phyloP scores from a whole-genome alignment of 2,113 vertebrate genomes.

The Gambusia affinis region DNA sequence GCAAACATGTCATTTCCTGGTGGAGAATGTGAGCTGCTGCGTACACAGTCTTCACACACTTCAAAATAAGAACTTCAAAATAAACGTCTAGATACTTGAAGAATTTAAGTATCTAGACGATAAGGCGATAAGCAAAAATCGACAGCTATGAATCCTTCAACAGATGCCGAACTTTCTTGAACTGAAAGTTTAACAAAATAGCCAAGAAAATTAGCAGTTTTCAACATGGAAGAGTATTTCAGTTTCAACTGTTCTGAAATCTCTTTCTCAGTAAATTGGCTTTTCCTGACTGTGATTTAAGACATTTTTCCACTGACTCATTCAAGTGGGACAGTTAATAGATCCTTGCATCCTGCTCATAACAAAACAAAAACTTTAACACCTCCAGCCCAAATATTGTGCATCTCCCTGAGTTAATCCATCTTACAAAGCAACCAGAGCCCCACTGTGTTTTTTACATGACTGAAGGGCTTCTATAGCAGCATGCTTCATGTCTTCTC shows the following conservation, averaged over 20 bases:
- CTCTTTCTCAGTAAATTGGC: slow-evolving; percentile 3
- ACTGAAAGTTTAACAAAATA: too few relatives aligned
- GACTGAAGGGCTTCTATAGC: slow-evolving; percentile 41
- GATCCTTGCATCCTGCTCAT: not conserved
- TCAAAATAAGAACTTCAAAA: too few relatives aligned
- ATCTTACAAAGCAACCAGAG: slow-evolving; percentile 20
- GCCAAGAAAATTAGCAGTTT: too few relatives aligned
- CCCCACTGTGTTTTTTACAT: slow-evolving; percentile 31
- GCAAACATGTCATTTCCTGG: too few relatives aligned
- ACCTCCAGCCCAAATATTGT: not conserved
- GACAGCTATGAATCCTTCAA: too few relatives aligned
- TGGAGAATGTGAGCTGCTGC: too few relatives aligned
- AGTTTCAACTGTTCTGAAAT: slow-evolving; percentile 31
- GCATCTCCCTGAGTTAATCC: not conserved
- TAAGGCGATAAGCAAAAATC: too few relatives aligned
- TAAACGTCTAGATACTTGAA: too few relatives aligned
- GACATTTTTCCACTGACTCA: slow-evolving; percentile 52
- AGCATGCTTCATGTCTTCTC: slow-evolving; percentile 36
- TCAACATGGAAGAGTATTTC: not conserved
- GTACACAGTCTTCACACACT: too few relatives aligned
- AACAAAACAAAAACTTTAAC: slow-evolving; percentile 6
- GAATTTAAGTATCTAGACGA: too few relatives aligned
- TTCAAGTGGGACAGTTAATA: slow-evolving; percentile 18
- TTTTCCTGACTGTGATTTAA: slow-evolving; percentile 40
- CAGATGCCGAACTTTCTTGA: too few relatives aligned